These are phyloP conservation scores for Hemicordylus capensis DNA, from an alignment of 2,113 vertebrate genomes.

Conservation along the genomic window DNA sequence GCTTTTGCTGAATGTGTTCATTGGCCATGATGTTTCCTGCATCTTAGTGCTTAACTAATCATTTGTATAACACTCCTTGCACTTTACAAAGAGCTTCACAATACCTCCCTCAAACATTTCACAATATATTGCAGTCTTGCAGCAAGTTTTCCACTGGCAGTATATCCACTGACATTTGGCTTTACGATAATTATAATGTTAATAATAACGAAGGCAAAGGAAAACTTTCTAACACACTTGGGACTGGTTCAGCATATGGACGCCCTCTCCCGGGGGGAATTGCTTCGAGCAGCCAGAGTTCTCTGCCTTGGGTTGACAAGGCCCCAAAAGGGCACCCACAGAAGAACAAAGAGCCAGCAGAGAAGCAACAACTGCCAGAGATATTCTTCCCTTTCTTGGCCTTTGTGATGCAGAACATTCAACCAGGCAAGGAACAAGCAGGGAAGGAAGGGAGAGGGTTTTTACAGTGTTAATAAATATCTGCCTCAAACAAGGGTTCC, in stretches of 20 bases:
- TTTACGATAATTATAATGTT: too few species aligned
- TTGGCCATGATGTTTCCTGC: neutral
- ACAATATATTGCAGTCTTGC: neutral
- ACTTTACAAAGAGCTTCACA: neutral
- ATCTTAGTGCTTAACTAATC: neutral
- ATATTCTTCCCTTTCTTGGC: neutral
- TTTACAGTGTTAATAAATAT: neutral
- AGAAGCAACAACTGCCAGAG: neutral
- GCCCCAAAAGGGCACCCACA: neutral
- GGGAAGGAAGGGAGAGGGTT: too few species aligned
- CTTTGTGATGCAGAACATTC: neutral
- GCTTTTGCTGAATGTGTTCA: neutral
- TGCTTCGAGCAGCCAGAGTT: neutral
- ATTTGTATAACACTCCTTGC: neutral
- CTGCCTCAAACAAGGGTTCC: accelerated
- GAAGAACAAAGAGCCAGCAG: neutral
- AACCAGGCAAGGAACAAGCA: accelerated
- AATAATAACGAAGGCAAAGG: neutral
- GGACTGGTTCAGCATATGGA: neutral
- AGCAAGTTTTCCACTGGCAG: neutral
- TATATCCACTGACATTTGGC: neutral
- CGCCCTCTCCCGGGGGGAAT: neutral
- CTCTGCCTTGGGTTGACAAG: neutral
- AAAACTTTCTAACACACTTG: neutral
- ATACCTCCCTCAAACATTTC: neutral